These are phyloP conservation scores for Anthopleura sola DNA, from an alignment of 64 coral and sea anemone genomes.

Conservation along the genomic window DNA sequence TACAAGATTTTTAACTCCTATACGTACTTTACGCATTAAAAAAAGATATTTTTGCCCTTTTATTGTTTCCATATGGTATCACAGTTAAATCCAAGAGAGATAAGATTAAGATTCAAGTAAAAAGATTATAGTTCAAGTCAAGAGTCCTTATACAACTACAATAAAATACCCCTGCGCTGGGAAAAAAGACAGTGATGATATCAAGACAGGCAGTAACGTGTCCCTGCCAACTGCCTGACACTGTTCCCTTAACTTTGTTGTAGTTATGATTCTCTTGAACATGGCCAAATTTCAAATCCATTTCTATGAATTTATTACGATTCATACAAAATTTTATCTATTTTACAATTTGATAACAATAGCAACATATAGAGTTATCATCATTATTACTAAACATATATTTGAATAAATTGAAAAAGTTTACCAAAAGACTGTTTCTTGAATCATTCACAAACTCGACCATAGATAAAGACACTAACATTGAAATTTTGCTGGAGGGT, in stretches of 20 bases:
- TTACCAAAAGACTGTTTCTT: neutral
- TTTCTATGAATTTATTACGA: neutral
- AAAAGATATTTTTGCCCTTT: neutral
- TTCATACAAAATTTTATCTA: neutral
- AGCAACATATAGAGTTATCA: neutral
- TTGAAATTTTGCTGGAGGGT: no score
- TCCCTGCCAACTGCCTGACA: no score
- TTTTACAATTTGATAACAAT: neutral
- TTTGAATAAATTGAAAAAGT: neutral
- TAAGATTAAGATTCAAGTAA: neutral
- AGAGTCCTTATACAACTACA: neutral
- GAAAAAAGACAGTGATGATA: no score
- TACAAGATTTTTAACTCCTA: no score
- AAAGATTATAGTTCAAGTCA: neutral
- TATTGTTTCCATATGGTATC: neutral
- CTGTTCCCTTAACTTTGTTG: no score
- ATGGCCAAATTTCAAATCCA: neutral
- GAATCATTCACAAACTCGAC: neutral
- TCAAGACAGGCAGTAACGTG: no score
- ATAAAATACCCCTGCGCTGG: neutral
- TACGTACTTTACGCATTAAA: neutral
- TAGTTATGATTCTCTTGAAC: no score
- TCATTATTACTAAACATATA: neutral
- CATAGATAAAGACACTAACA: neutral
- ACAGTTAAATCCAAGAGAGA: neutral